These are phyloP conservation scores for Drosophila tani DNA, from an alignment of 1,140 invertebrate genomes.

Conservation along the genomic window DNA sequence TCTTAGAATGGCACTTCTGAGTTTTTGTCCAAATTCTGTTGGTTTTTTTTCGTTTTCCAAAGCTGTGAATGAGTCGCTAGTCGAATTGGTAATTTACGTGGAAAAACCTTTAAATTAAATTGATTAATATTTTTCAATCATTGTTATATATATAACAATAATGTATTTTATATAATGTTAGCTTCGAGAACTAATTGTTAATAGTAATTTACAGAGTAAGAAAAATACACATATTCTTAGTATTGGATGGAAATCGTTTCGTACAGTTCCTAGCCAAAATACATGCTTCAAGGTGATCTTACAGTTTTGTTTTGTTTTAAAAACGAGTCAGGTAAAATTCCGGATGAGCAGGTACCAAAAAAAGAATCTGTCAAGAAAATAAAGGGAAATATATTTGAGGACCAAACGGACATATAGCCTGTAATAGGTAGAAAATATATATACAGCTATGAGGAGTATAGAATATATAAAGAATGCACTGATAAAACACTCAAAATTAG, in stretches of 20 bases:
- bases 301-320: neutral
- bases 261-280: neutral
- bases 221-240: neutral
- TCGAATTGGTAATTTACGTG: too few species aligned
- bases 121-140: too few species aligned
- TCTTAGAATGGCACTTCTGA: too few species aligned
- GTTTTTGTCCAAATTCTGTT: too few species aligned
- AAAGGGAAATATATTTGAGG: neutral
- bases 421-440: neutral
- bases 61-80: too few species aligned
- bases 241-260: too few species aligned
- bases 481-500: neutral
- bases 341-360: slow-evolving; percentile 17
- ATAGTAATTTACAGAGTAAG: neutral
- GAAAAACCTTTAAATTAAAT: too few species aligned
- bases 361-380: neutral
- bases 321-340: slow-evolving; percentile 18
- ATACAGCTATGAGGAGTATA: neutral
- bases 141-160: too few species aligned
- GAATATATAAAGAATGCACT: neutral
- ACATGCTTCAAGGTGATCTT: too few species aligned
- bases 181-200: too few species aligned
- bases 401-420: neutral
- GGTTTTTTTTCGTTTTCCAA: too few species aligned
- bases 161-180: too few species aligned